phyloP scores from a whole-genome alignment of 2,113 vertebrate species.

The Pterophyllum scalare region DNA sequence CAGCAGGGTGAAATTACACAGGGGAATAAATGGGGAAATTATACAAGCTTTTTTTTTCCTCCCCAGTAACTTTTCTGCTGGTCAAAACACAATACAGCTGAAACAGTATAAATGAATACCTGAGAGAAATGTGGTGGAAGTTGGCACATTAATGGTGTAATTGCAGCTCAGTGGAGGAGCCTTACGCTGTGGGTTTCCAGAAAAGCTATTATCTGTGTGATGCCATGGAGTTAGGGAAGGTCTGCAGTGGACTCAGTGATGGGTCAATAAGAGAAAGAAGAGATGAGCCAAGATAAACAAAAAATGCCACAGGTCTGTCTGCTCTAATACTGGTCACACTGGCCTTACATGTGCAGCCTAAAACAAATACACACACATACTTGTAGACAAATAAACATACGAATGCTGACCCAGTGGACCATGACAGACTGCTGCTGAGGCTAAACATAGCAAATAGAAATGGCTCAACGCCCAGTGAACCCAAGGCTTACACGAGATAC shows the following conservation, averaged over 20 bases:
- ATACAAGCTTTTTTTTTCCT: background rate
- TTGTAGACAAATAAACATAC: constrained; percentile 52
- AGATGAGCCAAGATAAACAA: constrained; percentile 48
- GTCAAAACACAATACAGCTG: constrained; percentile 7
- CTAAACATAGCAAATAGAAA: constrained; percentile 56
- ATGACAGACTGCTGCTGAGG: constrained; percentile 54
- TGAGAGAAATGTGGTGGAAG: constrained; percentile 37
- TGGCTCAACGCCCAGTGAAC: constrained; percentile 31
- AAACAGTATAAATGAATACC: constrained; percentile 31
- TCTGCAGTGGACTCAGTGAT: constrained; percentile 26
- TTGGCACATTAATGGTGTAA: constrained; percentile 54
- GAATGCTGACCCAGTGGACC: constrained; percentile 35
- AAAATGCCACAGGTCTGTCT: constrained; percentile 35
- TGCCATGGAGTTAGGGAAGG: constrained; percentile 30
- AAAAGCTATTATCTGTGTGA: constrained; percentile 59
- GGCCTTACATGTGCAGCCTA: constrained; percentile 1
- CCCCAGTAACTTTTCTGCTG: background rate
- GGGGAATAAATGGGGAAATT: background rate
- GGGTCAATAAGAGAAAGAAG: constrained; percentile 52
- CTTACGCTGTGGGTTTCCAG: constrained; percentile 42
- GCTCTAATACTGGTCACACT: constrained; percentile 7
- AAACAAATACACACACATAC: constrained; percentile 22
- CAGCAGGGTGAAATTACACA: constrained; percentile 9
- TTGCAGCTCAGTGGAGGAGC: constrained; percentile 55
- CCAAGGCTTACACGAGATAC: background rate